These are phyloP conservation scores for Notodonta dromedarius DNA, from an alignment of 2,888 invertebrate genomes.

Conservation along the genomic window DNA sequence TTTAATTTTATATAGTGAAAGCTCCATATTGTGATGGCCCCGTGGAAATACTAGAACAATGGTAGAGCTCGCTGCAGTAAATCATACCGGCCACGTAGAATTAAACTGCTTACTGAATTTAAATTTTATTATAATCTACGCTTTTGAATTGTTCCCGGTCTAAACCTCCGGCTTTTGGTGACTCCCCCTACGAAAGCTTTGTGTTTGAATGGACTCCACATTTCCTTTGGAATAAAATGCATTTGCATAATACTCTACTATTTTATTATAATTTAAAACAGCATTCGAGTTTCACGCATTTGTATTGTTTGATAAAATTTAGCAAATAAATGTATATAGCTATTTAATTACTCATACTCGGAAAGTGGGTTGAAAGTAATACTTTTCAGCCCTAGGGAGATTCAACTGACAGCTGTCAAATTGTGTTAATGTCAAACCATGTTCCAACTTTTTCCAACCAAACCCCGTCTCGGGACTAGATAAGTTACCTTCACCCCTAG, in stretches of 20 bases:
- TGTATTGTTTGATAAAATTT: neutral
- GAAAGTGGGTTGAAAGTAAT: too few relatives aligned
- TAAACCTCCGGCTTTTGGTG: slow-evolving; percentile 45
- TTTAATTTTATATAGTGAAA: neutral
- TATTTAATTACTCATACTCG: too few relatives aligned
- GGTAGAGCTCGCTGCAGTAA: slow-evolving; percentile 48
- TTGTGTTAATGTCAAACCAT: too few relatives aligned
- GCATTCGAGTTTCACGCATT: neutral
- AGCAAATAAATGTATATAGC: neutral
- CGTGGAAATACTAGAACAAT: slow-evolving; percentile 18
- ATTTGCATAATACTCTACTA: slow-evolving; percentile 25
- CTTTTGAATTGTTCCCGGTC: slow-evolving; percentile 40
- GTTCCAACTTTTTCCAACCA: too few relatives aligned
- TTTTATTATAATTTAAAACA: neutral
- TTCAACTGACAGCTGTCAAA: too few relatives aligned
- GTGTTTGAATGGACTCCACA: slow-evolving; percentile 27
- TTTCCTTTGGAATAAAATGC: slow-evolving; percentile 26
- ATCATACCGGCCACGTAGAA: slow-evolving; percentile 53
- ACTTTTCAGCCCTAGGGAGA: too few relatives aligned
- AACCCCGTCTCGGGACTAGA: too few relatives aligned
- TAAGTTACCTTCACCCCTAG: too few relatives aligned
- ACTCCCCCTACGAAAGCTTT: slow-evolving; percentile 32
- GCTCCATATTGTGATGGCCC: neutral
- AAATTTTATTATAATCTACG: slow-evolving; percentile 59
- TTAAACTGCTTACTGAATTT: slow-evolving; percentile 59